Conservation (phyloP, 2,888 invertebrate species). For the Caenorhabditis plicata region DNA sequence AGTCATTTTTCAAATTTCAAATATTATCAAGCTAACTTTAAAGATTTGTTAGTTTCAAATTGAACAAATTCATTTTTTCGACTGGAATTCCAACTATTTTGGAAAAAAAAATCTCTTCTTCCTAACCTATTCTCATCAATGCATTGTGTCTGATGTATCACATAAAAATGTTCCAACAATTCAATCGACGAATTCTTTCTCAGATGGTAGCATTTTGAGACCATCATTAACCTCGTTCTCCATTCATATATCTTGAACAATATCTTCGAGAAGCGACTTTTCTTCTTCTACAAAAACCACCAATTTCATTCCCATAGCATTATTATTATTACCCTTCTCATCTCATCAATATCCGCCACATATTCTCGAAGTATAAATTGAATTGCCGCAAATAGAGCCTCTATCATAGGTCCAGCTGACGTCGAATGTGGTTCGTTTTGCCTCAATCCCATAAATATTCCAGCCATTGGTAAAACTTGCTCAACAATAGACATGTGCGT, state of each 20-base stretch:
- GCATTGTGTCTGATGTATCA: too few relatives aligned
- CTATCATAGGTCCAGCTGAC: too few relatives aligned
- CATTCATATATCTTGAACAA: conserved; percentile 19
- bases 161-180: too few relatives aligned
- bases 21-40: not conserved
- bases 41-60: too few relatives aligned
- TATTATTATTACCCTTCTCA: conserved; percentile 4
- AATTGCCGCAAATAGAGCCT: conserved; percentile 20
- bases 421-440: not conserved
- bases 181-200: too few relatives aligned
- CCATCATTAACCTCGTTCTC: conserved; percentile 4
- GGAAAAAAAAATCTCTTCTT: too few relatives aligned
- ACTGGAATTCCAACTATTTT: too few relatives aligned
- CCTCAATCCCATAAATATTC: not conserved
- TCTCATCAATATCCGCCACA: conserved; percentile 17
- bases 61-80: too few relatives aligned
- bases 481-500: conserved; percentile 11
- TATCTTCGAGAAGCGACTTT: conserved; percentile 7
- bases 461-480: conserved; percentile 7
- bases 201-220: conserved; percentile 12
- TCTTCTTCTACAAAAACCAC: conserved; percentile 1
- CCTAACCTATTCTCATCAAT: too few relatives aligned
- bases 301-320: not conserved
- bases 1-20: not conserved
- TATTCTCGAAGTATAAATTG: conserved; percentile 15